Base-by-base conservation (phyloP, 2,888 invertebrate genomes). In the Melipona beecheii region DNA sequence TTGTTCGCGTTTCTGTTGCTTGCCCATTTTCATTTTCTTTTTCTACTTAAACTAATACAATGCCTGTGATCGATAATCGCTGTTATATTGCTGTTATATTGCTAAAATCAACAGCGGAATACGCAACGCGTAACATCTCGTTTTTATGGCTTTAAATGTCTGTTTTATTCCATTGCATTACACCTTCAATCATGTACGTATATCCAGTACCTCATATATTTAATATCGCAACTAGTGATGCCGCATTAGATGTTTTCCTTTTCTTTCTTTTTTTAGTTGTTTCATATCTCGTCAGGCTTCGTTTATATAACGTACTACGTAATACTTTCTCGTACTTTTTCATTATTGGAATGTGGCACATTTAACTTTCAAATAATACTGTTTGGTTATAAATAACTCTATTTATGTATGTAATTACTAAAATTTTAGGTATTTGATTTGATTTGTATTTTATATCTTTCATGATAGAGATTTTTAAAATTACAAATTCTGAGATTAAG, bases 1-100 rank as follows among this genome's bases (percentile, higher is more conserved):
- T 81, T 76, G 71, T 77, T 64, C 78, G 49, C 64, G 27, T 62
- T 70, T 54, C 75, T 43, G 66, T 78, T 56, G 31, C 49, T 21
- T 50, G n/a, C 27, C 31, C 36, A 52, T 54, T 24, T 54, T 27
- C 43, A 43, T 60, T 31, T 72, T 4, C 2, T 27, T 11, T 15
- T 54, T 66, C 54, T 43, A 21, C 21, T 15, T 65, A 43, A 50
- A 36, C 66, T 31, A 50, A 68, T 82, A 71, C 82, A 49, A 81
- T 75, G 81, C 75, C 68, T 75, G 65, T 49, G 49, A 75, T n/a
- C 76, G 60, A 69, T 65, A 31, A 75, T 69, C 75, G 75, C 49
- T 60, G 60, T 54, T 81, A 31, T 49, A 62, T 21, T 66, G 60
- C 15, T 27, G 60, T 54, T 81, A 31, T 49, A 62, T 21, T 66